A percentile compares a stretch with the other conserved stretches of the same genome.
Conservation (phyloP, 2,113 vertebrate genomes). For the Sinocyclocheilus grahami region DNA sequence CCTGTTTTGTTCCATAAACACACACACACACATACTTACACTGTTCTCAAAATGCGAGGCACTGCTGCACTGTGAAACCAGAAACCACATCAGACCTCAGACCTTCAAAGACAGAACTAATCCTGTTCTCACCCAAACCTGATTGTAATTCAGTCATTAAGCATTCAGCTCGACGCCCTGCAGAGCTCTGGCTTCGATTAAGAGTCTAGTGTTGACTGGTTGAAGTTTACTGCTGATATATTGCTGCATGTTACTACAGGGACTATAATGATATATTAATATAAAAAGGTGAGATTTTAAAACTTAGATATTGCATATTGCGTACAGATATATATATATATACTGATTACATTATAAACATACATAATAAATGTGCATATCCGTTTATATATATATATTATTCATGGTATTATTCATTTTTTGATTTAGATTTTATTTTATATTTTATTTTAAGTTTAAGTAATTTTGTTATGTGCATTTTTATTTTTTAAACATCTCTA, state of each 20-base stretch:
- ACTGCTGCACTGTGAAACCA: constrained; percentile 34
- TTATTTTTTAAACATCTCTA: not conserved
- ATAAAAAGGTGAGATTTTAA: not conserved
- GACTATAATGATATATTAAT: not conserved
- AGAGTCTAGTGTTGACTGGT: constrained; percentile 29
- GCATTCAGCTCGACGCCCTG: constrained; percentile 40
- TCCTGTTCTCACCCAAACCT: constrained; percentile 43
- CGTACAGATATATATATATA: no score
- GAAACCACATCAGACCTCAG: constrained; percentile 37
- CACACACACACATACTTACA: constrained; percentile 12
- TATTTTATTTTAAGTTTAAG: not conserved
- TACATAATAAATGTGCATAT: not conserved
- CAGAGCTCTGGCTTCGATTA: constrained; percentile 51
- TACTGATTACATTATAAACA: no score
- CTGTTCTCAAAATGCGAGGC: constrained; percentile 39
- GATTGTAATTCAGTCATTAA: constrained; percentile 53
- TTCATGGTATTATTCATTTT: not conserved
- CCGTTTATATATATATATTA: not conserved
- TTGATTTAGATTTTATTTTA: not conserved
- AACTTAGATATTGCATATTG: no score
- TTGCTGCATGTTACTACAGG: not conserved
- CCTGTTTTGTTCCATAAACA: constrained; percentile 56
- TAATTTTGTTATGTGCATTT: not conserved
- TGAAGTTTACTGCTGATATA: constrained; percentile 14
- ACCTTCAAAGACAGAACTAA: constrained; percentile 53